A percentile compares a stretch with the other conserved stretches of the same genome.
Conservation (phyloP, 2,113 vertebrate species). For the Bubo scandiacus region DNA sequence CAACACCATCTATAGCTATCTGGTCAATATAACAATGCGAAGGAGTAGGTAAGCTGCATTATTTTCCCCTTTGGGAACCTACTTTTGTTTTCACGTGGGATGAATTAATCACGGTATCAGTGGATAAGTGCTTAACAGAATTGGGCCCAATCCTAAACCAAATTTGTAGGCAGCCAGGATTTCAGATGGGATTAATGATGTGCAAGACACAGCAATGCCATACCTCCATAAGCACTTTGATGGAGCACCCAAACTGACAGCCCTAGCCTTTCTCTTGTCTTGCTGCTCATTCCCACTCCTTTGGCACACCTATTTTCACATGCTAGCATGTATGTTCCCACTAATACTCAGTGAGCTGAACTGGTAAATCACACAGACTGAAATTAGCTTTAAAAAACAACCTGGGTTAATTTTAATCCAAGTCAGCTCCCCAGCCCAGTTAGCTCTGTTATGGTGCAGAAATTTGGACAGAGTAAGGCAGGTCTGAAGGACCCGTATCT, state of each 20-base stretch:
- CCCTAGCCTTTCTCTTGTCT: neutral
- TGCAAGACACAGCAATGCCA: fast-evolving
- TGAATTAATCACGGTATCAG: neutral
- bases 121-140: neutral
- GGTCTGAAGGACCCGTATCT: neutral
- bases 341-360: neutral
- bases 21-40: fast-evolving
- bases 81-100: neutral
- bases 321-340: fast-evolving
- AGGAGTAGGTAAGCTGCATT: neutral
- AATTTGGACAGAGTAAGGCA: neutral
- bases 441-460: neutral
- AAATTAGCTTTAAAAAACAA: neutral
- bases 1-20: neutral
- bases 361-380: neutral
- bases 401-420: neutral
- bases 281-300: neutral
- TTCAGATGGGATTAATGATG: neutral
- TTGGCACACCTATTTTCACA: neutral
- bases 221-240: neutral
- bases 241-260: neutral
- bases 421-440: neutral
- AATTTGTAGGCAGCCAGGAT: neutral
- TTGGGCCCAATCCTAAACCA: neutral
- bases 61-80: neutral